Evolutionary conservation across 2,888 invertebrate genomes (phyloP).

Genomic region (Ferrisia virgata): DNA sequence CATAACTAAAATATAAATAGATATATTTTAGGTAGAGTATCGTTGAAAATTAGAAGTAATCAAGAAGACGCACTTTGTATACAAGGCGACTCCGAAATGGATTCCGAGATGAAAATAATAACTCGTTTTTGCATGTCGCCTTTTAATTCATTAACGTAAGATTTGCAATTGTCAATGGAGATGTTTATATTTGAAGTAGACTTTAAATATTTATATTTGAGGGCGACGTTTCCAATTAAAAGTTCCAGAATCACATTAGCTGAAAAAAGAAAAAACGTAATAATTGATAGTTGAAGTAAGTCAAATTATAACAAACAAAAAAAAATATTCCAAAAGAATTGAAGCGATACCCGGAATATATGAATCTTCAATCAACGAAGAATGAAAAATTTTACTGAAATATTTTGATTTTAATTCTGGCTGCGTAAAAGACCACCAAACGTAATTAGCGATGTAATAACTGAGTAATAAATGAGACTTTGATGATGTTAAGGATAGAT

Average conservation of each 20-base stretch:
- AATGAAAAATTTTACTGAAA: conserved; percentile 27
- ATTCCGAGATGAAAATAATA: background rate
- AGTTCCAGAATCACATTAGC: conserved; percentile 19
- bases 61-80: background rate
- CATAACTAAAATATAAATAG: conserved; percentile 4
- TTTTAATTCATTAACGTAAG: conserved; percentile 12
- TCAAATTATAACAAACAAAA: no score
- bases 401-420: background rate
- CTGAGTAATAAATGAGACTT: conserved; percentile 61
- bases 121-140: conserved; percentile 24
- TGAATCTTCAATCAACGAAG: conserved; percentile 35
- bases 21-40: background rate
- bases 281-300: background rate
- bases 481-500: conserved; percentile 63
- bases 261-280: background rate
- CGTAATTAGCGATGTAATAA: conserved; percentile 33
- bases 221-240: background rate
- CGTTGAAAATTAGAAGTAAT: background rate
- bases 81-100: background rate
- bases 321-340: no score
- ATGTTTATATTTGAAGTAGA: background rate
- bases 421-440: background rate
- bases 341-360: conserved; percentile 18
- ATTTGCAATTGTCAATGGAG: background rate
- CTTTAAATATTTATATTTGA: background rate